Conservation (phyloP, 2,797 vertebrate genomes). For the Siniperca scherzeri region DNA sequence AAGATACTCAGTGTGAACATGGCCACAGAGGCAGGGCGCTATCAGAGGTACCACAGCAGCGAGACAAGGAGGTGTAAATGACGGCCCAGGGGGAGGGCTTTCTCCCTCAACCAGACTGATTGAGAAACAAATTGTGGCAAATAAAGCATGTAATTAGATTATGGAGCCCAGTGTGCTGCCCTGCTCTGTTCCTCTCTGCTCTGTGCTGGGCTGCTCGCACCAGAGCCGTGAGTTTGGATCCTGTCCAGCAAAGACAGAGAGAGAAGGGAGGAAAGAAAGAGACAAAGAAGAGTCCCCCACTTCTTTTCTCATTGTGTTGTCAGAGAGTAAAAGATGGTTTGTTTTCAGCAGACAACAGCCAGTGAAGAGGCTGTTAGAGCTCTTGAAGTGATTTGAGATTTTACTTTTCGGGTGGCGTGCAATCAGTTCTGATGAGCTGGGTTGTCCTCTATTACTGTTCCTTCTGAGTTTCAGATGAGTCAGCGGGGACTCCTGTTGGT, state of each 20-base stretch:
- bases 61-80: slow-evolving; percentile 89
- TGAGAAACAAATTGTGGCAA: slow-evolving; percentile 98
- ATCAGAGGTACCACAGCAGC: slow-evolving; percentile 49
- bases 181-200: slow-evolving; percentile 53
- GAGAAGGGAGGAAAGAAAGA: slow-evolving; percentile 33
- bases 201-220: slow-evolving; percentile 76
- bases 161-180: slow-evolving; percentile 85
- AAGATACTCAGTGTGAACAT: slow-evolving; percentile 21
- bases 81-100: slow-evolving; percentile 87
- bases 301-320: slow-evolving; percentile 48
- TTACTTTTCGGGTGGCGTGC: slow-evolving; percentile 48
- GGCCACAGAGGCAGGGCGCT: slow-evolving; percentile 12
- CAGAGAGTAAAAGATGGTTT: slow-evolving; percentile 54
- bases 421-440: slow-evolving; percentile 41
- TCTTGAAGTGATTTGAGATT: slow-evolving; percentile 62
- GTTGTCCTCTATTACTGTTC: slow-evolving; percentile 51
- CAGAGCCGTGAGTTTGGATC: slow-evolving; percentile 70
- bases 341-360: slow-evolving; percentile 49
- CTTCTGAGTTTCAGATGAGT: slow-evolving; percentile 51
- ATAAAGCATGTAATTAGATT: slow-evolving; percentile 99
- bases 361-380: slow-evolving; percentile 40
- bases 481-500: slow-evolving; percentile 45
- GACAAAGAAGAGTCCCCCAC: slow-evolving; percentile 3
- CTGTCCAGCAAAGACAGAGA: slow-evolving; percentile 62
- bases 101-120: slow-evolving; percentile 93